Conservation (phyloP, 2,888 invertebrate genomes). For the Dasysyrphus albostriatus region DNA sequence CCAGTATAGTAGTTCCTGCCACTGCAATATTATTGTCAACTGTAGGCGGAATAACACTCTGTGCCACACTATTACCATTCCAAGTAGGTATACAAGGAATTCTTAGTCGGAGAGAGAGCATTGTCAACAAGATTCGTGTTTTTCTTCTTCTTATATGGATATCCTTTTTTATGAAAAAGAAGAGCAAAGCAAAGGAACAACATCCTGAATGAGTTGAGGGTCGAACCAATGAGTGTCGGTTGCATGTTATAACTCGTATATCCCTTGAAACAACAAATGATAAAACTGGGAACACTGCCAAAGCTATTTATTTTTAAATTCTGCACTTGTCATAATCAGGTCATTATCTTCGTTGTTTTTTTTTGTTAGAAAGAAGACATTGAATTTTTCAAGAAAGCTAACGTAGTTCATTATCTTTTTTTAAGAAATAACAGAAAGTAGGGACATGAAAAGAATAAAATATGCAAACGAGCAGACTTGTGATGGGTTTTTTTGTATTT, state of each 20-base stretch:
- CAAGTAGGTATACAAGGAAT: neutral
- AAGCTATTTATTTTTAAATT: constrained; percentile 67
- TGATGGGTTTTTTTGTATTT: neutral
- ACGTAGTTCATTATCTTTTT: constrained; percentile 23
- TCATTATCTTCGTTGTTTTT: constrained; percentile 55
- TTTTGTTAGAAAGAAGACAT: constrained; percentile 37
- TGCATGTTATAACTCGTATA: constrained; percentile 15
- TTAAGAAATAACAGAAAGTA: neutral
- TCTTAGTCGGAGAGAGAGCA: constrained; percentile 20
- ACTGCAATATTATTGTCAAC: constrained; percentile 32
- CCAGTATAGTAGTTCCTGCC: constrained; percentile 11
- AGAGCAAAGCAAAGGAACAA: constrained; percentile 6
- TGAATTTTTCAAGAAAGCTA: constrained; percentile 34
- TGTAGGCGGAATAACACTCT: constrained; percentile 52
- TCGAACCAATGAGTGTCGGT: constrained; percentile 25
- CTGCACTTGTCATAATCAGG: constrained; percentile 69
- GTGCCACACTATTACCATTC: constrained; percentile 26
- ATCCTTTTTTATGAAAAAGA: constrained; percentile 31
- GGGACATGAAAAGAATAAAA: constrained; percentile 37
- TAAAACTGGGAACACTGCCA: constrained; percentile 59
- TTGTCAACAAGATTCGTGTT: constrained; percentile 63
- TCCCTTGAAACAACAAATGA: neutral
- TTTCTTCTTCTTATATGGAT: too few species aligned
- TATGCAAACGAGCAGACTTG: constrained; percentile 58
- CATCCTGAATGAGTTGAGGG: constrained; percentile 31